These are phyloP conservation scores for Eristalinus aeneus DNA, from an alignment of 2,888 invertebrate genomes.

Conservation along the genomic window DNA sequence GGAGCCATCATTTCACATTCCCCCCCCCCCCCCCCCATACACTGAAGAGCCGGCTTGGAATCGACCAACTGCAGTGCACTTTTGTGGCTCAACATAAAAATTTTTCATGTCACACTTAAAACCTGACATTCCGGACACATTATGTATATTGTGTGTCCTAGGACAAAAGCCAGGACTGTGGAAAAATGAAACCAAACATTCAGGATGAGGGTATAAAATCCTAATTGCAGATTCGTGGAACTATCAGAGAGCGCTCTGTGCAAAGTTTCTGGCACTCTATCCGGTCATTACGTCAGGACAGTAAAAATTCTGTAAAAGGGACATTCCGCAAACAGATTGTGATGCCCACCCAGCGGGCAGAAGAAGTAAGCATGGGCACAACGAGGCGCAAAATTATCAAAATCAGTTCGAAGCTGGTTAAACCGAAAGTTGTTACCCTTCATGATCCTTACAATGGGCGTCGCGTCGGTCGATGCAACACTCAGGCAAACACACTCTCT, in stretches of 20 bases:
- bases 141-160: constrained; percentile 18
- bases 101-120: constrained; percentile 66
- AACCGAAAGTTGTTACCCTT: constrained; percentile 23
- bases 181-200: background rate
- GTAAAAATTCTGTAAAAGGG: constrained; percentile 25
- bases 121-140: constrained; percentile 57
- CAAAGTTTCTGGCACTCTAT: constrained; percentile 45
- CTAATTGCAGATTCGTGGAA: constrained; percentile 59
- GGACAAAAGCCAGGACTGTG: background rate
- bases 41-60: background rate
- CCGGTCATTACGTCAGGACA: constrained; percentile 32
- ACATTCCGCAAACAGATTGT: constrained; percentile 10
- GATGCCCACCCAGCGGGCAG: background rate
- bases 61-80: constrained; percentile 61
- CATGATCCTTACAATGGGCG: background rate
- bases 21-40: background rate
- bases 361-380: background rate
- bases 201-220: constrained; percentile 32
- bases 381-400: constrained; percentile 48
- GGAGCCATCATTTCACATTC: constrained; percentile 66
- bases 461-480: no score
- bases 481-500: no score
- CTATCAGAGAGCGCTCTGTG: constrained; percentile 50
- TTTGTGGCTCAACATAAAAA: constrained; percentile 62
- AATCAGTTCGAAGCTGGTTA: constrained; percentile 45